A percentile compares a stretch with the other conserved stretches of the same genome.
These are phyloP conservation scores for Tetranychus cinnabarinus DNA, from an alignment of 1,140 invertebrate species.

Conservation along the genomic window DNA sequence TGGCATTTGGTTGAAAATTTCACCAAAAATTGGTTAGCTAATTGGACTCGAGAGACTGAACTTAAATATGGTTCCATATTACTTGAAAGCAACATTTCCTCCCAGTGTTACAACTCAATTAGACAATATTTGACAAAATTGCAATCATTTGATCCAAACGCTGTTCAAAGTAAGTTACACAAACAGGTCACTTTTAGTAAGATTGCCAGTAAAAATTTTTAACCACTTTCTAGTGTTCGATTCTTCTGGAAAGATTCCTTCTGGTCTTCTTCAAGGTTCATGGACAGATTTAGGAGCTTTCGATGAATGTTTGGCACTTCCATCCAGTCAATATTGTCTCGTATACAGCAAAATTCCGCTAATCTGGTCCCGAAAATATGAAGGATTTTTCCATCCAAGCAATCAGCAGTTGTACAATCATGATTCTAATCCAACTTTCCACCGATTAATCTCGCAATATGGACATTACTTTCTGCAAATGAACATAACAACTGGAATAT, in stretches of 20 bases:
- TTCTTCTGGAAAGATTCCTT: not conserved
- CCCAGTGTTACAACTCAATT: too few relatives aligned
- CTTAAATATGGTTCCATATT: too few relatives aligned
- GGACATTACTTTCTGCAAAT: not conserved
- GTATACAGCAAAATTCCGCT: not conserved
- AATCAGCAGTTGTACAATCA: not conserved
- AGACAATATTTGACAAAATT: not conserved
- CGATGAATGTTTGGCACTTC: constrained; percentile 6
- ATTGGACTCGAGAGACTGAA: too few relatives aligned
- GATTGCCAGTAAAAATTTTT: too few relatives aligned
- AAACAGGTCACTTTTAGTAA: too few relatives aligned
- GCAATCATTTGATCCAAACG: constrained; percentile 28
- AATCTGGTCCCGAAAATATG: not conserved
- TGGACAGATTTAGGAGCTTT: constrained; percentile 1
- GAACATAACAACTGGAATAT: not conserved
- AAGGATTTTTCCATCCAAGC: not conserved
- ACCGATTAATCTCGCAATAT: not conserved
- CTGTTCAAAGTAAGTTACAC: constrained; percentile 29
- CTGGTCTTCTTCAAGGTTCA: constrained; percentile 3
- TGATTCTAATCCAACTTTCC: not conserved
- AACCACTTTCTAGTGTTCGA: not conserved
- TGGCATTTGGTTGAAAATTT: too few relatives aligned
- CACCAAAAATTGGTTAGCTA: too few relatives aligned
- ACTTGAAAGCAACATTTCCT: too few relatives aligned
- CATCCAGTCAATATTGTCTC: not conserved